Evolutionary conservation across 1,140 invertebrate species (phyloP).

Genomic region (Tetragonula clypearis): DNA sequence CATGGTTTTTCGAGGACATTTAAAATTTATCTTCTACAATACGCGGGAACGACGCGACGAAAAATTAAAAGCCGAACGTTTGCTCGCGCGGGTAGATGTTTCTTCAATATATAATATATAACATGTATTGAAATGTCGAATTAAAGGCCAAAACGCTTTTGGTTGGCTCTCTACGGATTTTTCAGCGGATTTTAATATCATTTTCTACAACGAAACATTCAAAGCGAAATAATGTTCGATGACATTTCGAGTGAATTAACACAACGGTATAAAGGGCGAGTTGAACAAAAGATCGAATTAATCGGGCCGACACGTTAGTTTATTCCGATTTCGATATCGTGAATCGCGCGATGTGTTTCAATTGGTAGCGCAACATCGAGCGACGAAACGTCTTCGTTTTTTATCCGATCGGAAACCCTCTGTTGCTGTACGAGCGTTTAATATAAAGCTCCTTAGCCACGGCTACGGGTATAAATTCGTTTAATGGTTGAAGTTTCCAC

Average conservation of each 20-base stretch:
- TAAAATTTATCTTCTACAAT: too few relatives aligned
- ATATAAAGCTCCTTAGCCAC: neutral
- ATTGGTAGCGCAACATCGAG: neutral
- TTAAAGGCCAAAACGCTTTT: neutral
- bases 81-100: too few relatives aligned
- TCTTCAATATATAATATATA: too few relatives aligned
- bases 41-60: too few relatives aligned
- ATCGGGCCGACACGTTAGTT: neutral
- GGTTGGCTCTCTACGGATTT: too few relatives aligned
- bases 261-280: neutral
- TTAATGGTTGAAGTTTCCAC: constrained; percentile 13
- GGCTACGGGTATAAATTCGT: neutral
- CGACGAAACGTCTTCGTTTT: constrained; percentile 4
- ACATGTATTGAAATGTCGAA: neutral
- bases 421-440: constrained; percentile 25
- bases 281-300: neutral
- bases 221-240: neutral
- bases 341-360: neutral
- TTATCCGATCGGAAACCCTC: neutral
- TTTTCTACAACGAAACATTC: too few relatives aligned
- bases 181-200: too few relatives aligned
- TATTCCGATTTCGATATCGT: neutral
- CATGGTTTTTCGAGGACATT: too few relatives aligned
- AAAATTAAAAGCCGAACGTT: too few relatives aligned
- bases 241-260: neutral